Evolutionary conservation across 2,113 vertebrate species (phyloP), one percentile per base, ranked within the genome.

Genomic region (Genyomyrus donnyi): DNA sequence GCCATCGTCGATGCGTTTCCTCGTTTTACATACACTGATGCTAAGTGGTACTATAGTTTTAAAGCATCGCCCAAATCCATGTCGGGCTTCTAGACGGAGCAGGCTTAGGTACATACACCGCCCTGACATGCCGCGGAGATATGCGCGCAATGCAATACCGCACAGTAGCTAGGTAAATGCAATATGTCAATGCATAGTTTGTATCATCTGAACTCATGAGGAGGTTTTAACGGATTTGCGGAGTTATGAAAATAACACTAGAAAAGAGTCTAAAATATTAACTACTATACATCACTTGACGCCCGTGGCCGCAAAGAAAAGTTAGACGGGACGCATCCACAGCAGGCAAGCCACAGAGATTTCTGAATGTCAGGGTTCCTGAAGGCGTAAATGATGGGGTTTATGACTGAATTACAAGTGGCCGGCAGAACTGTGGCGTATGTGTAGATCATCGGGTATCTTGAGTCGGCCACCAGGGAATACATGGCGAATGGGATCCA

Each of bases 341-440:
- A 98, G 92, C 97, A 98, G 39, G 97, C 97, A 92, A 98, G 93
- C 97, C 97, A 97, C 31, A 98, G 96, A 1, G 97, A 97, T 92
- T 98, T 98, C 95, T 97, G 98, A 92, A 98, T 97, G 93, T 98
- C 98, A 0, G 97, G 97, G 94, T 98, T 97, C 3, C 98, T 93
- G 93, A 98, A 98, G 91, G 97, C 98, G 49, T 98, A 98, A 5
- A 98, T 96, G 91, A 98, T 94, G 85, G 97, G 97, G 93, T 98
- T 98, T 94, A 98, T 96, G 90, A 97, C 96, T 0, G 98, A 98
- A 94, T 97, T 97, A 93, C 96, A 97, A 66, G 97, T 94, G 77
- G 97, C 97, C 0, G 97, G 97, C 89, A 98, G 95, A 17, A 96
- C 97, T 3, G 97, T 92, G 27, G 95, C 97, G 92, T 98, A 98